These are phyloP conservation scores for Aporrectodea caliginosa DNA, from an alignment of 1,140 invertebrate genomes.

Conservation along the genomic window DNA sequence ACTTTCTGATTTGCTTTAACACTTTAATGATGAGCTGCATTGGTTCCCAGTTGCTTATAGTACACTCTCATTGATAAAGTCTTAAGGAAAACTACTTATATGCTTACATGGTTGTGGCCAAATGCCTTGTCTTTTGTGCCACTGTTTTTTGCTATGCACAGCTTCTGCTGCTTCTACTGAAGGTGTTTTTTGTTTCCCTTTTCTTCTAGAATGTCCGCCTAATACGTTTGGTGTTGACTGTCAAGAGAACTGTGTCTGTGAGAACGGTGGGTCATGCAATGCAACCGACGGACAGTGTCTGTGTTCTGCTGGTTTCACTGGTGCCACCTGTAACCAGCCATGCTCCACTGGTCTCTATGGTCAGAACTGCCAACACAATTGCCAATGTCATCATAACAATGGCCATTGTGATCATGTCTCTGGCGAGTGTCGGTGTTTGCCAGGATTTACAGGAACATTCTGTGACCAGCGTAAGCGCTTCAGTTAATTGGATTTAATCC, in stretches of 20 bases:
- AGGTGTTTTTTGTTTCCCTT: background rate
- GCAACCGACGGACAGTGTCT: background rate
- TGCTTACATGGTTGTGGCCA: too few species aligned
- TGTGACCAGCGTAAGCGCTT: constrained; percentile 34
- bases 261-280: constrained; percentile 34
- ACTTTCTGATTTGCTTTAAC: too few species aligned
- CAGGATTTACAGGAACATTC: constrained; percentile 64
- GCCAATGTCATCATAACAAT: background rate
- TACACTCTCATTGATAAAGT: too few species aligned
- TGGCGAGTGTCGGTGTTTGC: constrained; percentile 78
- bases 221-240: constrained; percentile 43
- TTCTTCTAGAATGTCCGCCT: constrained; percentile 58
- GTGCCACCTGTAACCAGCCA: background rate
- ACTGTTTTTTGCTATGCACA: too few species aligned
- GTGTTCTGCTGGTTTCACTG: background rate
- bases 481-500: background rate
- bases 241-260: constrained; percentile 41
- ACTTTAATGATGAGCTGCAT: too few species aligned
- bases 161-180: too few species aligned
- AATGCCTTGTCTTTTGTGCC: too few species aligned
- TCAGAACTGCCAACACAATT: background rate
- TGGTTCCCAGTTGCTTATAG: too few species aligned
- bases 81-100: too few species aligned
- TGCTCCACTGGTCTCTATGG: background rate
- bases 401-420: constrained; percentile 71